These are phyloP conservation scores for Rhagium mordax DNA, from an alignment of 2,888 invertebrate genomes.

Conservation along the genomic window DNA sequence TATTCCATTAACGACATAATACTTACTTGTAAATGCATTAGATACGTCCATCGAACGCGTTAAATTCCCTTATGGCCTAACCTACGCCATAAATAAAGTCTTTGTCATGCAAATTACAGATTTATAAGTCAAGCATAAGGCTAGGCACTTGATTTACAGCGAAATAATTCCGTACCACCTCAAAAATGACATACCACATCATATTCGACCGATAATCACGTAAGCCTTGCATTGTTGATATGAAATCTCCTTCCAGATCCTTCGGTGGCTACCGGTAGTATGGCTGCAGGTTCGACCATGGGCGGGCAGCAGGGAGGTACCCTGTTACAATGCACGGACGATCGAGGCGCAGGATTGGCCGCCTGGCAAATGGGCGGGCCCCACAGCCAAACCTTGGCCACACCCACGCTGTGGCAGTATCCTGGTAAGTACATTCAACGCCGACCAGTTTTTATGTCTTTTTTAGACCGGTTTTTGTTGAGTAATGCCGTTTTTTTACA, in stretches of 20 bases:
- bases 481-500: slow-evolving; percentile 50
- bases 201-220: slow-evolving; percentile 22
- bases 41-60: neutral
- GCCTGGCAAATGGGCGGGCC: slow-evolving; percentile 72
- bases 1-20: neutral
- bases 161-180: slow-evolving; percentile 33
- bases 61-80: slow-evolving; percentile 22
- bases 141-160: slow-evolving; percentile 36
- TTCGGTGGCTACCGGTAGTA: slow-evolving; percentile 69
- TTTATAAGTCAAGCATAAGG: slow-evolving; percentile 35
- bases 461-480: slow-evolving; percentile 59
- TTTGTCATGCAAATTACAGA: slow-evolving; percentile 35
- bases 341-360: slow-evolving; percentile 74
- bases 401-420: slow-evolving; percentile 87
- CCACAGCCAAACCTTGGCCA: slow-evolving; percentile 74
- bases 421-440: slow-evolving; percentile 74
- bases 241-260: slow-evolving; percentile 54
- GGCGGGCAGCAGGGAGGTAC: slow-evolving; percentile 74
- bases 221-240: slow-evolving; percentile 20
- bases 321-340: slow-evolving; percentile 78
- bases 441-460: slow-evolving; percentile 41
- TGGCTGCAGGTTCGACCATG: slow-evolving; percentile 79
- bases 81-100: slow-evolving; percentile 33
- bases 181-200: slow-evolving; percentile 25
- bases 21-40: neutral